Evolutionary conservation across 37 sponge, comb jelly and placozoan species (phyloP).

Genomic region (Beroe ovata): DNA sequence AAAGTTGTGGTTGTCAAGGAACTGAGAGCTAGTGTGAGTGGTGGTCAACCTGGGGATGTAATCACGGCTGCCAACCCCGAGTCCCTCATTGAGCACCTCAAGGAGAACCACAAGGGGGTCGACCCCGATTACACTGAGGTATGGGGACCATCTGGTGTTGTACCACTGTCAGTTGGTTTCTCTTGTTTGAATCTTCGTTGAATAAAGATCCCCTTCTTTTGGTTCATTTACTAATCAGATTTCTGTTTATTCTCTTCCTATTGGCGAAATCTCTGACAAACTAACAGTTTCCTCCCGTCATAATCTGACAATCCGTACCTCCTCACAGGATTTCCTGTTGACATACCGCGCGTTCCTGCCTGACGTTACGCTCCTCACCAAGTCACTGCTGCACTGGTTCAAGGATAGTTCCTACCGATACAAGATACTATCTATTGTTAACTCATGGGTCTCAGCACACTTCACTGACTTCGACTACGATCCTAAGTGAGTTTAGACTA

Average conservation of each 20-base stretch:
- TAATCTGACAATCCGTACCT: too few species aligned
- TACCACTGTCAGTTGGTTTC: too few species aligned
- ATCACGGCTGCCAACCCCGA: constrained; percentile 40
- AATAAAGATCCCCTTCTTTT: too few species aligned
- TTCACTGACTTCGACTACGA: constrained; percentile 66
- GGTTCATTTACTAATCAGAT: too few species aligned
- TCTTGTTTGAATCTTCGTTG: too few species aligned
- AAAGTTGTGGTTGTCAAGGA: constrained; percentile 56
- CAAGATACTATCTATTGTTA: constrained; percentile 62
- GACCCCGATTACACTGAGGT: constrained; percentile 64
- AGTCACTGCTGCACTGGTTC: constrained; percentile 51
- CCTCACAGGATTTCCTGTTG: constrained; percentile 42
- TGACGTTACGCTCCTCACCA: constrained; percentile 35
- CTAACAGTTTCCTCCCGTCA: too few species aligned
- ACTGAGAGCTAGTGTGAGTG: constrained; percentile 40
- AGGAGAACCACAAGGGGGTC: constrained; percentile 36
- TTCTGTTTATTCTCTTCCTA: too few species aligned
- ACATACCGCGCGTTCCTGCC: constrained; percentile 37
- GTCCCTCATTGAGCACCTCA: constrained; percentile 53
- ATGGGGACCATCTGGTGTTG: too few species aligned
- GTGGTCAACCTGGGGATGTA: constrained; percentile 36
- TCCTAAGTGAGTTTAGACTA: constrained; percentile 2
- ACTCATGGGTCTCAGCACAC: constrained; percentile 47
- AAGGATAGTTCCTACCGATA: constrained; percentile 50
- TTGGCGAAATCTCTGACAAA: too few species aligned